Conservation (phyloP, 2,797 vertebrate genomes). For the Gambusia yucatana region DNA sequence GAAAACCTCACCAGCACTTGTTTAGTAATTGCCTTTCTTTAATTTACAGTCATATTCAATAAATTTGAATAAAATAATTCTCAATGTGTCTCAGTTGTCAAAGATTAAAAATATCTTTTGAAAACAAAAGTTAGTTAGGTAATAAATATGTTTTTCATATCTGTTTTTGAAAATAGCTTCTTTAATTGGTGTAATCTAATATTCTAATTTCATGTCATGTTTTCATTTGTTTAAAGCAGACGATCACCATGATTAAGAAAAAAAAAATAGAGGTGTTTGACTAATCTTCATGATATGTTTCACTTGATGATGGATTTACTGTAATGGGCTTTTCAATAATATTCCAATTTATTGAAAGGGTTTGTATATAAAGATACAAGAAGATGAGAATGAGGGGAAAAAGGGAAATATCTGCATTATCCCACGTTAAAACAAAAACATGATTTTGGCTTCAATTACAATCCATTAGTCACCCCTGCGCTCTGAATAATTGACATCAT, state of each 20-base stretch:
- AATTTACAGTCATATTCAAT: too few relatives aligned
- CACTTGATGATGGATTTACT: background rate
- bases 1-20: background rate
- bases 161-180: background rate
- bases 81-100: background rate
- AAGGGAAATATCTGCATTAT: background rate
- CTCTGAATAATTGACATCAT: background rate
- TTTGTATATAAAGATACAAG: background rate
- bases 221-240: background rate
- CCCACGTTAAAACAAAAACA: background rate
- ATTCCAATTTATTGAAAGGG: background rate
- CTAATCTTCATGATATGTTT: background rate
- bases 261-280: background rate
- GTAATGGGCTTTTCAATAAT: background rate
- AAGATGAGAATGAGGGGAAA: background rate
- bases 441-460: background rate
- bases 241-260: background rate
- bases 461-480: background rate
- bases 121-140: background rate
- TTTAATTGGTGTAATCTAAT: background rate
- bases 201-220: background rate
- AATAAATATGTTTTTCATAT: background rate
- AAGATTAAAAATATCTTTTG: background rate
- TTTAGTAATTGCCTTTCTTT: background rate
- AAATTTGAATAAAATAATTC: background rate